These are phyloP conservation scores for Thera britannica DNA, from an alignment of 2,888 invertebrate species.

Conservation along the genomic window DNA sequence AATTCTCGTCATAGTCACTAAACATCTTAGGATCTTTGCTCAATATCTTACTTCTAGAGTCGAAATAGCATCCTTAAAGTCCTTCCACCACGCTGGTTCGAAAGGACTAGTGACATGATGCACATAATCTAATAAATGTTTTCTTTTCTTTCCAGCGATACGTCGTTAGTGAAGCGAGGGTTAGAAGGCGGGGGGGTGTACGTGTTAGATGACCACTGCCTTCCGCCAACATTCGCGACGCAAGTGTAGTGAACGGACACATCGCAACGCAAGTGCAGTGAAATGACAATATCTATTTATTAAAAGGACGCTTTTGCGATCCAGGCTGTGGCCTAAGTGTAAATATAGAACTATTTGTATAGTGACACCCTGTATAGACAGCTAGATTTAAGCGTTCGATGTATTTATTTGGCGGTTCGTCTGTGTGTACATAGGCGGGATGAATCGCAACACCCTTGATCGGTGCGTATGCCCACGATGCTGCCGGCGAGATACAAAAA, in stretches of 20 bases:
- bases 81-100: no score
- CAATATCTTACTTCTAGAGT: no score
- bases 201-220: slow-evolving; percentile 91
- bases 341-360: slow-evolving; percentile 82
- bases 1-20: no score
- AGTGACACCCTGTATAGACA: slow-evolving; percentile 82
- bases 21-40: no score
- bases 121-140: slow-evolving; percentile 34
- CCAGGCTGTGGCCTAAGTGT: slow-evolving; percentile 82
- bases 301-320: slow-evolving; percentile 79
- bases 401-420: slow-evolving; percentile 81
- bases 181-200: slow-evolving; percentile 87
- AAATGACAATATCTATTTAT: slow-evolving; percentile 73
- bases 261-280: slow-evolving; percentile 91
- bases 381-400: slow-evolving; percentile 80
- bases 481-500: slow-evolving; percentile 24
- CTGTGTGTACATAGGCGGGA: slow-evolving; percentile 77
- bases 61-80: no score
- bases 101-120: no score
- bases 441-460: slow-evolving; percentile 52
- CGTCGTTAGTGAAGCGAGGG: slow-evolving; percentile 89
- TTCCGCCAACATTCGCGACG: slow-evolving; percentile 90
- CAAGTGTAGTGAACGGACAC: slow-evolving; percentile 87
- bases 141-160: slow-evolving; percentile 85
- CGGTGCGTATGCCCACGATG: slow-evolving; percentile 31